Percentiles rank a stretch among this genome's conserved stretches.
These are phyloP conservation scores for Ophioninae sp. DNA, from an alignment of 2,888 invertebrate genomes.

Conservation along the genomic window DNA sequence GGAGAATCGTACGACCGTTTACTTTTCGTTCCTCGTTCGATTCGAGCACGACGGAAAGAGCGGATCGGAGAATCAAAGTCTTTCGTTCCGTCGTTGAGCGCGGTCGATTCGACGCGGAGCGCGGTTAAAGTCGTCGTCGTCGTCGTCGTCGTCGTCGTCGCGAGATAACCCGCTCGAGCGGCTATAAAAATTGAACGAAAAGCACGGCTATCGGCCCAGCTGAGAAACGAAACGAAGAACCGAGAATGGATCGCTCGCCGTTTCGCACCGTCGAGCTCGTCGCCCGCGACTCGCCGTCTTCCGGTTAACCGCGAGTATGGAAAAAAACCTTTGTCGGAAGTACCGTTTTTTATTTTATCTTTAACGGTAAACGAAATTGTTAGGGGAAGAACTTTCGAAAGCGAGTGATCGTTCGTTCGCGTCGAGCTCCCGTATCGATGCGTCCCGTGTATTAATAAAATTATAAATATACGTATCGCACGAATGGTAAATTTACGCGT, in stretches of 20 bases:
- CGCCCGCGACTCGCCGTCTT: too few relatives aligned
- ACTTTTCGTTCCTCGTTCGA: neutral
- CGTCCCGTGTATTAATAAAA: too few relatives aligned
- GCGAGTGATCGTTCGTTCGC: neutral
- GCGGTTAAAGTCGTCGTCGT: neutral
- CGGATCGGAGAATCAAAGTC: constrained; percentile 37
- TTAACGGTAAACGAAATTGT: neutral
- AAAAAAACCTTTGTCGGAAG: neutral
- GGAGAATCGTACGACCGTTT: neutral
- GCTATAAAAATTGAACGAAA: constrained; percentile 28
- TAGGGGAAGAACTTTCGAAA: neutral
- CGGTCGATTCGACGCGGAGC: constrained; percentile 43
- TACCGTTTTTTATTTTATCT: neutral
- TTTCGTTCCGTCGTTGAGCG: constrained; percentile 35
- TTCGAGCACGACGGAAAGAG: constrained; percentile 12
- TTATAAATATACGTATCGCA: too few relatives aligned
- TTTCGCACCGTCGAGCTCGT: neutral
- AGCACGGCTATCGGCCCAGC: neutral
- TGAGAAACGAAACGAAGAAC: neutral
- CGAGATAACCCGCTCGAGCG: constrained; percentile 35
- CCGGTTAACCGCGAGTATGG: too few relatives aligned
- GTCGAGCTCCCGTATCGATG: neutral
- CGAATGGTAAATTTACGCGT: too few relatives aligned
- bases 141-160: neutral
- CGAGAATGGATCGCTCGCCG: neutral